These are phyloP conservation scores for Podocnemis expansa DNA, from an alignment of 2,113 vertebrate species.

Conservation along the genomic window DNA sequence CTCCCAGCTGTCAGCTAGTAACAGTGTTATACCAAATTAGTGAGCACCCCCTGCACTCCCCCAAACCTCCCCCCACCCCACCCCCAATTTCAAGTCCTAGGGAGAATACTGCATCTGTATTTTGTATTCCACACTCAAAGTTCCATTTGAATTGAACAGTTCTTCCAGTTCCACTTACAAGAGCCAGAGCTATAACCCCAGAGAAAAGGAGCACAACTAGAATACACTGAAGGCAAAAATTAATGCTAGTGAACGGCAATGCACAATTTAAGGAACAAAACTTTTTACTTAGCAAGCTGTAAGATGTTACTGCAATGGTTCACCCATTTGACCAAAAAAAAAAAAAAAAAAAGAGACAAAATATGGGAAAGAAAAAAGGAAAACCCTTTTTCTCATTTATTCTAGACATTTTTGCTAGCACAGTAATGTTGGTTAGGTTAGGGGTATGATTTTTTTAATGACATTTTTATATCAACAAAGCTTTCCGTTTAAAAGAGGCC, in stretches of 20 bases:
- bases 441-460: neutral
- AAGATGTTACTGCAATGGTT: neutral
- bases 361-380: neutral
- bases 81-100: too few relatives aligned
- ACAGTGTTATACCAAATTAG: too few relatives aligned
- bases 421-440: neutral
- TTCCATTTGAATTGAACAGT: neutral
- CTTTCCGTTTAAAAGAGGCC: neutral
- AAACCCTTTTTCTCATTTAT: neutral
- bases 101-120: too few relatives aligned
- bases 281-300: neutral
- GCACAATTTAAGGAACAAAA: slow-evolving; percentile 6
- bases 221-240: slow-evolving; percentile 26
- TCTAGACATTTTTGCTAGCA: slow-evolving; percentile 1
- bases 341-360: neutral
- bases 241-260: slow-evolving; percentile 47
- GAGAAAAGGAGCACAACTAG: neutral
- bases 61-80: too few relatives aligned
- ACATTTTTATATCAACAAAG: neutral
- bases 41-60: too few relatives aligned
- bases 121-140: neutral
- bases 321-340: accelerated
- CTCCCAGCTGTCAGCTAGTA: too few relatives aligned
- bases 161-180: neutral
- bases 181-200: neutral